Evolutionary conservation across 2,888 invertebrate species (phyloP), one percentile per base, ranked within the genome.

Genomic region (Cephus runcator): DNA sequence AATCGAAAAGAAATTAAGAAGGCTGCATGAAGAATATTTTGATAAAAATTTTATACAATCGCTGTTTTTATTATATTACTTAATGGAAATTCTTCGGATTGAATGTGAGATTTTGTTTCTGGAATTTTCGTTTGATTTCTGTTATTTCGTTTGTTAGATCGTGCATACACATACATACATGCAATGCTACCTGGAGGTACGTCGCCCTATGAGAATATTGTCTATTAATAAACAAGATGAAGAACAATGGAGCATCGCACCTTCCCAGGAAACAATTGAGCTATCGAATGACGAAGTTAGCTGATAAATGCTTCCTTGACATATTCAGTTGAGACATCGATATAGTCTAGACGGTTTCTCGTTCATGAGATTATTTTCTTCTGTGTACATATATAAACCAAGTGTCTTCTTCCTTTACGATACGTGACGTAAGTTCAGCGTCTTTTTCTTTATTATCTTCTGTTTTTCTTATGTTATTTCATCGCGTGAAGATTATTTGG

Each of bases 201-300:
- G 33, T 71, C 33, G 33, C 34, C 71, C 12, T 34, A 71, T 23
- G 71, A 31, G 23, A 23, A 71, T 71, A 23, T 31, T 6, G 12
- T 71, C 71, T 71, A 74, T 74, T 74, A 74, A 74, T 74, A 74
- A 74, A 74, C 74, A n/a, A 30, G 30, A 35, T 73, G 15, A 75
- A 75, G 80, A 84, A 83, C 83, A 85, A 84, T 82, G 75, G 79
- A 77, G 80, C 82, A 80, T 83, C 80, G 81, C 80, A 80, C 78
- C 79, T 76, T 82, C 79, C 81, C 76, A 82, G 82, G 81, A 80
- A 79, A 81, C 77, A 83, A 81, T 82, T 77, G 79, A 77, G 56
- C 40, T 36, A 80, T 84, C 82, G 79, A 81, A 34, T 71, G 71
- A 71, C 71, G 75, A 79, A 73, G 80, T 78, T 76, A 78, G 78